phyloP scores from a whole-genome alignment of 2,113 vertebrate genomes.

The Orthonyx spaldingii region DNA sequence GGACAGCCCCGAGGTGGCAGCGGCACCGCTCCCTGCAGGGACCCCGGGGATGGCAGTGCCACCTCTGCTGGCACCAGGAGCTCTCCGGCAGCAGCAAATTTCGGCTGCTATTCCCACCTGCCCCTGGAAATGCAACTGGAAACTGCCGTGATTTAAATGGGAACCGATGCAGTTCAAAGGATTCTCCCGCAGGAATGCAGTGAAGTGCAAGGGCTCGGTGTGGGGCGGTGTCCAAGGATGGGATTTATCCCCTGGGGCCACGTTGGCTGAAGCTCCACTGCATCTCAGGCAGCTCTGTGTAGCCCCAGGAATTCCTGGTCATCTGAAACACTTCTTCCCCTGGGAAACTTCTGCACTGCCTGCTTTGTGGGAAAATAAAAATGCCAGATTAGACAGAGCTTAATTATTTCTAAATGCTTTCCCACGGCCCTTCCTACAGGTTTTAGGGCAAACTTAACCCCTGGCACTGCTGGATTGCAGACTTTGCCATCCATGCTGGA shows the following conservation, averaged over 20 bases:
- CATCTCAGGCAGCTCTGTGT: background rate
- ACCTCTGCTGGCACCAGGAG: accelerated
- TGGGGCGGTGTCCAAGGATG: background rate
- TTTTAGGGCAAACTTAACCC: background rate
- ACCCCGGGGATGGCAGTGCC: background rate
- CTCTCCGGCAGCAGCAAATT: background rate
- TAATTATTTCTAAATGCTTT: background rate
- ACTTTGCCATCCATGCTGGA: background rate
- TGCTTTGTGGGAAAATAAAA: background rate
- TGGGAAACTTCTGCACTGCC: background rate
- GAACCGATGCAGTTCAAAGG: background rate
- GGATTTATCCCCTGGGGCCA: background rate
- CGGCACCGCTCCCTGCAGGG: accelerated
- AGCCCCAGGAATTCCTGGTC: background rate
- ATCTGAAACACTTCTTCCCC: background rate
- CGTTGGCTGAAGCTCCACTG: background rate
- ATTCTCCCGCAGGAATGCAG: background rate
- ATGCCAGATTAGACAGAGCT: background rate
- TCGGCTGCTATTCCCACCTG: background rate
- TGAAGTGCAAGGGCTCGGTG: background rate
- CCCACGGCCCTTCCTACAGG: background rate
- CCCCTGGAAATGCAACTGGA: background rate
- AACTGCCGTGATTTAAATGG: accelerated
- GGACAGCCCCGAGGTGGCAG: accelerated
- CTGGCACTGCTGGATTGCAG: background rate